Evolutionary conservation across 2,113 vertebrate genomes (phyloP).

Genomic region (Oxygymnocypris stewartii): DNA sequence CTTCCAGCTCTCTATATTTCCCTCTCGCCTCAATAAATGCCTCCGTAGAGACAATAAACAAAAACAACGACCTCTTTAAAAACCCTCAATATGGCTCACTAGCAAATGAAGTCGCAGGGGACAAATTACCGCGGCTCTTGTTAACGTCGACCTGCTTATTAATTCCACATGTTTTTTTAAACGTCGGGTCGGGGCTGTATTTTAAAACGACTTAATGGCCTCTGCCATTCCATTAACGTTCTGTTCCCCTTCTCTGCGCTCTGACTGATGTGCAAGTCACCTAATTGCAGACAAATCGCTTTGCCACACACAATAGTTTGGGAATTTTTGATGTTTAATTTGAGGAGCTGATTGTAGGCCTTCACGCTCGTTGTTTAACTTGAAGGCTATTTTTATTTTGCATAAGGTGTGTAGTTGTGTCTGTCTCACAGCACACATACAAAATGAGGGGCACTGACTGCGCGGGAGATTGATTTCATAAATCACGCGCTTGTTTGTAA

Average conservation of each 20-base stretch:
- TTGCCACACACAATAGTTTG: constrained; percentile 81
- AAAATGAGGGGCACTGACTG: constrained; percentile 74
- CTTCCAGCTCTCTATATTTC: constrained; percentile 15
- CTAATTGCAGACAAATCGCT: constrained; percentile 83
- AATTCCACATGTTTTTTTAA: constrained; percentile 39
- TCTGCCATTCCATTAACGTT: constrained; percentile 55
- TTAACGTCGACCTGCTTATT: constrained; percentile 46
- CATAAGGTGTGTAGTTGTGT: constrained; percentile 71
- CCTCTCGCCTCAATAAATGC: constrained; percentile 50
- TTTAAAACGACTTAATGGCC: constrained; percentile 60
- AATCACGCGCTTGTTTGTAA: constrained; percentile 81
- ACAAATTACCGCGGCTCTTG: constrained; percentile 43
- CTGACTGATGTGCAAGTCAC: constrained; percentile 71
- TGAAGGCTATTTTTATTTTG: constrained; percentile 71
- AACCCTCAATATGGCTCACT: constrained; percentile 66
- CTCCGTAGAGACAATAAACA: constrained; percentile 66
- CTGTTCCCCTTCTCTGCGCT: constrained; percentile 36
- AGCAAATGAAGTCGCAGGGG: constrained; percentile 69
- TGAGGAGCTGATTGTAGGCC: constrained; percentile 75
- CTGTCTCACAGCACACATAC: constrained; percentile 68
- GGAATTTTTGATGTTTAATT: constrained; percentile 80
- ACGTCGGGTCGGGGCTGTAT: constrained; percentile 48
- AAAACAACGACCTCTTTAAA: constrained; percentile 59
- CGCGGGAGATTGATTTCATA: constrained; percentile 79
- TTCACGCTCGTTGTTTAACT: constrained; percentile 31